Percentiles rank a stretch among this genome's conserved stretches.
These are phyloP conservation scores for Puntigrus tetrazona DNA, from an alignment of 2,113 vertebrate genomes.

Conservation along the genomic window DNA sequence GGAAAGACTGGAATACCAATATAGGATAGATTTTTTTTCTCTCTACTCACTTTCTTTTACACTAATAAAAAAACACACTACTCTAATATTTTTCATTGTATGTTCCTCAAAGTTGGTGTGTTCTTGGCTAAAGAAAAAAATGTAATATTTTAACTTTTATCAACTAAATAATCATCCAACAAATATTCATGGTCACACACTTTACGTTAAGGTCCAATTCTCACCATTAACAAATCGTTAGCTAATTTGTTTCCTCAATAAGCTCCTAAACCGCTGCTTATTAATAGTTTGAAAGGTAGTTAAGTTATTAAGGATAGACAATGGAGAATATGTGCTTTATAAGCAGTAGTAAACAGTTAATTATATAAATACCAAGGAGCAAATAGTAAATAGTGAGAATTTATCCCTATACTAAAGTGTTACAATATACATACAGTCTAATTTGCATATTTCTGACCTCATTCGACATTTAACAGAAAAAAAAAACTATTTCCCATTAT, in stretches of 20 bases:
- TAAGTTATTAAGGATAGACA: no score
- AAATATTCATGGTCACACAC: not conserved
- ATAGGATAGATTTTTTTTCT: not conserved
- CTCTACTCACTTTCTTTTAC: not conserved
- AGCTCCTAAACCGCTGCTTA: no score
- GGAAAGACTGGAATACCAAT: not conserved
- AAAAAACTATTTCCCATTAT: conserved; percentile 60
- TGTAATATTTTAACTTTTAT: not conserved
- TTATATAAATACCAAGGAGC: no score
- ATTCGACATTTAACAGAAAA: not conserved
- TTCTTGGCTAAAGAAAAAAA: not conserved
- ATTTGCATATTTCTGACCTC: not conserved
- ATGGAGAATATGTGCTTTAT: no score
- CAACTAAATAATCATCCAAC: not conserved
- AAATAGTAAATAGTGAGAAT: no score
- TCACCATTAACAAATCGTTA: no score
- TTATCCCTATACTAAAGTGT: no score
- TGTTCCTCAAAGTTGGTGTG: not conserved
- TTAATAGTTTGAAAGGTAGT: no score
- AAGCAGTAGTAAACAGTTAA: no score
- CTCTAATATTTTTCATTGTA: not conserved
- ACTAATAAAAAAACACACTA: no score
- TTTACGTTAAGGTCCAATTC: no score
- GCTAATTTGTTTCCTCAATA: no score
- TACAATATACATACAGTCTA: not conserved